These are phyloP conservation scores for Autographa gamma DNA, from an alignment of 2,888 invertebrate species.

Conservation along the genomic window DNA sequence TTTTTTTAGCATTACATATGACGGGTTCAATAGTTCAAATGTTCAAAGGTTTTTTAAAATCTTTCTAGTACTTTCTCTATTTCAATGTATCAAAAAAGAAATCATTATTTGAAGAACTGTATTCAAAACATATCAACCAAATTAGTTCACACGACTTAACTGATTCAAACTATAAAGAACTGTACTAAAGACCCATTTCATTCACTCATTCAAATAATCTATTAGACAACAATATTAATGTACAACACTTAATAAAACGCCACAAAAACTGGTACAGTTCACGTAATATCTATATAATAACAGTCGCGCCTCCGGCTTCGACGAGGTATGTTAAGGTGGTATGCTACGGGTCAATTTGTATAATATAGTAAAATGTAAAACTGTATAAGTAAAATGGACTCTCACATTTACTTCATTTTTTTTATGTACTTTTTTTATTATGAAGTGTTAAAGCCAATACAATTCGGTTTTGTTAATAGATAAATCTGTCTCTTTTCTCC, in stretches of 20 bases:
- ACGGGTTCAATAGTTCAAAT: no score
- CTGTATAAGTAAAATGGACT: no score
- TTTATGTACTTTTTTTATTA: no score
- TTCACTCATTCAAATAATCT: conserved; percentile 33
- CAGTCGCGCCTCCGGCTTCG: conserved; percentile 44
- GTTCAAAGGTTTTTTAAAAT: no score
- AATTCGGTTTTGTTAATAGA: no score
- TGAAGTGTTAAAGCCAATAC: no score
- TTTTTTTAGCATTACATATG: no score
- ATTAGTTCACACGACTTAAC: not conserved
- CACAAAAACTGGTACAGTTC: conserved; percentile 43
- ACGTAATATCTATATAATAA: conserved; percentile 67
- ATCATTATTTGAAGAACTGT: not conserved
- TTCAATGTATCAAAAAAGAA: no score
- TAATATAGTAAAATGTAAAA: not conserved
- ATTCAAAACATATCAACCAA: not conserved
- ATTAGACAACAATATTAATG: conserved; percentile 38
- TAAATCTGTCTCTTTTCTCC: no score
- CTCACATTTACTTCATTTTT: no score
- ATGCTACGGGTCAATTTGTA: not conserved
- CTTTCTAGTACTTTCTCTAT: no score
- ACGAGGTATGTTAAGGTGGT: conserved; percentile 24
- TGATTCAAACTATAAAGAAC: conserved; percentile 15
- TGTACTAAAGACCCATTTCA: conserved; percentile 20
- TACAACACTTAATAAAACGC: conserved; percentile 36